These are phyloP conservation scores for Heliconius nattereri DNA, from an alignment of 1,140 invertebrate species.

Conservation along the genomic window DNA sequence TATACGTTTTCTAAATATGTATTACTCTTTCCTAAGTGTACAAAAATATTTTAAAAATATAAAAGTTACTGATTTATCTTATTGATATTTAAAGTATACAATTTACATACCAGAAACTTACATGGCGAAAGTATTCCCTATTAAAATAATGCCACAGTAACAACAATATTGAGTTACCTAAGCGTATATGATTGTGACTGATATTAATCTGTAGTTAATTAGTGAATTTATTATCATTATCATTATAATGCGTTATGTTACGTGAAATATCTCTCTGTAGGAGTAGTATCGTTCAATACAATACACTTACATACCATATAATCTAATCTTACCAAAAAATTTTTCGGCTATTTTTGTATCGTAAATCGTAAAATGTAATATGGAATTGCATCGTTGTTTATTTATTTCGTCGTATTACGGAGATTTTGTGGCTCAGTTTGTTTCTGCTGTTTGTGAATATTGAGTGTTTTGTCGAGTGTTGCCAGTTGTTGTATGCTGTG, in stretches of 20 bases:
- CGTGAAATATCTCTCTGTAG: constrained; percentile 51
- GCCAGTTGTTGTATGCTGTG: constrained; percentile 40
- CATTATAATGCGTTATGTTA: constrained; percentile 48
- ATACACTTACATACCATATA: constrained; percentile 36
- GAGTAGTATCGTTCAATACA: constrained; percentile 35
- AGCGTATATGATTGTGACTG: constrained; percentile 62
- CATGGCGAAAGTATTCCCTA: not conserved
- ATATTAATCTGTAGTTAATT: constrained; percentile 56
- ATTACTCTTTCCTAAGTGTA: no score
- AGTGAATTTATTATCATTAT: constrained; percentile 53
- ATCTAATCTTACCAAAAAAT: constrained; percentile 68
- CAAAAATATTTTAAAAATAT: no score
- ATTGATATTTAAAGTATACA: no score
- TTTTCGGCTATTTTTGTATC: constrained; percentile 61
- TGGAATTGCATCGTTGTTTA: constrained; percentile 48
- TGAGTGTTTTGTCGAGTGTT: constrained; percentile 18
- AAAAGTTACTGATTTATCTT: not conserved
- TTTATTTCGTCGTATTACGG: constrained; percentile 48
- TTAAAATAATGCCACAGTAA: constrained; percentile 38
- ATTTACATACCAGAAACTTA: not conserved
- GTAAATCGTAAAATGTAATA: constrained; percentile 41
- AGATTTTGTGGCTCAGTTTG: constrained; percentile 26
- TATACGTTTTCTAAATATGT: no score
- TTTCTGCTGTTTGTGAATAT: constrained; percentile 29
- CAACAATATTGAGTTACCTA: constrained; percentile 63